A percentile compares a stretch with the other conserved stretches of the same genome.
phyloP scores from a whole-genome alignment of 92 coral and sea anemone species.

The Epizoanthus illoricatus region DNA sequence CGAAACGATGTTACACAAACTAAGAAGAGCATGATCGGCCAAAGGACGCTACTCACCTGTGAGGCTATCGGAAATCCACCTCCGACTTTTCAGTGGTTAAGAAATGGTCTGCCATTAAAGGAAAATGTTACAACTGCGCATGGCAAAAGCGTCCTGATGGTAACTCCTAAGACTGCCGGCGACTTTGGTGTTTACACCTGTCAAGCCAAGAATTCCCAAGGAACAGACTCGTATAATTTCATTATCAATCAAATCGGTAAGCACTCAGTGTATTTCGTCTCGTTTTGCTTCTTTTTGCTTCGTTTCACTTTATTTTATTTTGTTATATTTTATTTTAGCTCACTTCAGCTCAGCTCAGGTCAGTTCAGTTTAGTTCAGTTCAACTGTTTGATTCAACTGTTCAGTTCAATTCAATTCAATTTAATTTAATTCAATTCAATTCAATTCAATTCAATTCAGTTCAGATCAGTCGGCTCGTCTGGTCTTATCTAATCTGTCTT shows the following conservation, averaged over 20 bases:
- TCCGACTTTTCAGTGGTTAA: background rate
- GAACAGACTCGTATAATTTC: background rate
- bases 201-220: background rate
- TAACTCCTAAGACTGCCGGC: background rate
- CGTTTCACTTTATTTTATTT: no score
- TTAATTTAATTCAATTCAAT: no score
- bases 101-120: background rate
- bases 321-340: no score
- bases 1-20: background rate
- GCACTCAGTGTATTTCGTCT: background rate
- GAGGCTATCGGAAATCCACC: conserved; percentile 5
- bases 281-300: no score
- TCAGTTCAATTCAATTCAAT: no score
- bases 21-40: background rate
- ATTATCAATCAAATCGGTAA: background rate
- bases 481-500: no score
- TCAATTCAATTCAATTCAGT: no score
- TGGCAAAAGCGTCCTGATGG: background rate
- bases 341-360: no score
- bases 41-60: background rate
- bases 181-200: conserved; percentile 4
- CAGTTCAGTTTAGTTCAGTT: no score
- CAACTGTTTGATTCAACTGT: no score
- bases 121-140: background rate
- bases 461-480: no score